phyloP scores from a whole-genome alignment of 2,888 invertebrate species.

The Athalia cordata region DNA sequence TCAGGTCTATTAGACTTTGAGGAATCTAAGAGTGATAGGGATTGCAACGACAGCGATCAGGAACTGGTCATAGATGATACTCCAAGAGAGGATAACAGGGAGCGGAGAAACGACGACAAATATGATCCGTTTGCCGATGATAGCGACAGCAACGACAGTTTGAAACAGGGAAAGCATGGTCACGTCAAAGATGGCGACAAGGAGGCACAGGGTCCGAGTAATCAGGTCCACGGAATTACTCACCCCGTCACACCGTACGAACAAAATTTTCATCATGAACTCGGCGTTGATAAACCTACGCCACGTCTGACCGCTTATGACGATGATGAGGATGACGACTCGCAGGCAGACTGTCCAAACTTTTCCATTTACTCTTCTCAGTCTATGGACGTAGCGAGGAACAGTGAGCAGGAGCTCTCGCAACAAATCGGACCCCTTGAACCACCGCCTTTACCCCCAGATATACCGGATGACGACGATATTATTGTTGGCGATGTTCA shows the following conservation, averaged over 20 bases:
- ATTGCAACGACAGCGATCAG: slow-evolving; percentile 68
- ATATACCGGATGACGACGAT: slow-evolving; percentile 65
- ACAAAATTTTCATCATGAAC: slow-evolving; percentile 50
- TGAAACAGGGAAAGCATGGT: too few species aligned
- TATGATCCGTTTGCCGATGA: slow-evolving; percentile 71
- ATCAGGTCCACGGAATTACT: too few species aligned
- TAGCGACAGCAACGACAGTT: slow-evolving; percentile 65
- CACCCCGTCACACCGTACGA: too few species aligned
- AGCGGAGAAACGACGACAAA: slow-evolving; percentile 58
- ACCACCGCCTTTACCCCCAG: slow-evolving; percentile 64
- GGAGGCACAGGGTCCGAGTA: too few species aligned
- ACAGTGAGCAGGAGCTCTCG: slow-evolving; percentile 72
- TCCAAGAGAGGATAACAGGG: slow-evolving; percentile 59
- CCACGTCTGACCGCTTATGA: slow-evolving; percentile 67
- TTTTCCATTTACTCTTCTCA: slow-evolving; percentile 90
- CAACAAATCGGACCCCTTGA: slow-evolving; percentile 69
- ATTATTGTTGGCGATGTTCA: slow-evolving; percentile 67
- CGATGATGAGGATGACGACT: slow-evolving; percentile 76
- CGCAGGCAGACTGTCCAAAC: slow-evolving; percentile 86
- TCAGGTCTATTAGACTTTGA: slow-evolving; percentile 70
- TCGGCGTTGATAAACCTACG: slow-evolving; percentile 33
- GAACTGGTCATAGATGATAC: slow-evolving; percentile 70
- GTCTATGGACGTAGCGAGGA: slow-evolving; percentile 84
- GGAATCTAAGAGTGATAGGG: slow-evolving; percentile 68
- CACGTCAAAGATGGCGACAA: too few species aligned